These are phyloP conservation scores for Pachymerium ferrugineum DNA, from an alignment of 2,888 invertebrate genomes.

Conservation along the genomic window DNA sequence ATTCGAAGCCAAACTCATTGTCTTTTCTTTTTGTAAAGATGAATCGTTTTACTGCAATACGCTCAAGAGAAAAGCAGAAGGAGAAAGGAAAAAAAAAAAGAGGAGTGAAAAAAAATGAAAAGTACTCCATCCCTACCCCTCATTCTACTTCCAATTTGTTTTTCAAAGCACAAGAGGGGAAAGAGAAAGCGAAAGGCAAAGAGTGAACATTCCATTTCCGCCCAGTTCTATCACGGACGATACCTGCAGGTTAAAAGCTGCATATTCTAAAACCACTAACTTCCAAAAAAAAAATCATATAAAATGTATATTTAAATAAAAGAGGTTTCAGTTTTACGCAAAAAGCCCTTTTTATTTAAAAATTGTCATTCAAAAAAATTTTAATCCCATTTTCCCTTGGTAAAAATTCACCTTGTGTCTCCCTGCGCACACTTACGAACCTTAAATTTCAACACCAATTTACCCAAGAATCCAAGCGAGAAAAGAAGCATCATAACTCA, in stretches of 20 bases:
- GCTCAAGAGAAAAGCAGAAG: slow-evolving; percentile 36
- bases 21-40: slow-evolving; percentile 43
- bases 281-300: not conserved
- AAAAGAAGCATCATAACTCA: slow-evolving; percentile 25
- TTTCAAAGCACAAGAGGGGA: slow-evolving; percentile 32
- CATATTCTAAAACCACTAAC: not conserved
- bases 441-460: slow-evolving; percentile 27
- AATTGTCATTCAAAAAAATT: not conserved
- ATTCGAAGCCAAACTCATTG: slow-evolving; percentile 26
- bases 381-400: slow-evolving; percentile 21
- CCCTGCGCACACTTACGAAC: not conserved
- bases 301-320: not conserved
- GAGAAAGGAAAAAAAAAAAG: slow-evolving; percentile 36
- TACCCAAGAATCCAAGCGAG: slow-evolving; percentile 27
- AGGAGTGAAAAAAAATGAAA: slow-evolving; percentile 35
- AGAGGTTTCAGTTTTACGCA: not conserved
- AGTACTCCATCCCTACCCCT: slow-evolving; percentile 29
- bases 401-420: slow-evolving; percentile 15
- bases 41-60: slow-evolving; percentile 45
- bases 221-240: not conserved
- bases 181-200: slow-evolving; percentile 25
- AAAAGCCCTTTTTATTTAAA: not conserved
- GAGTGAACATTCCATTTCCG: slow-evolving; percentile 22
- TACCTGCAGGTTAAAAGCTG: slow-evolving; percentile 8
- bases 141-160: slow-evolving; percentile 14